These are phyloP conservation scores for Trachelus tabidus DNA, from an alignment of 2,888 invertebrate genomes.

Conservation along the genomic window DNA sequence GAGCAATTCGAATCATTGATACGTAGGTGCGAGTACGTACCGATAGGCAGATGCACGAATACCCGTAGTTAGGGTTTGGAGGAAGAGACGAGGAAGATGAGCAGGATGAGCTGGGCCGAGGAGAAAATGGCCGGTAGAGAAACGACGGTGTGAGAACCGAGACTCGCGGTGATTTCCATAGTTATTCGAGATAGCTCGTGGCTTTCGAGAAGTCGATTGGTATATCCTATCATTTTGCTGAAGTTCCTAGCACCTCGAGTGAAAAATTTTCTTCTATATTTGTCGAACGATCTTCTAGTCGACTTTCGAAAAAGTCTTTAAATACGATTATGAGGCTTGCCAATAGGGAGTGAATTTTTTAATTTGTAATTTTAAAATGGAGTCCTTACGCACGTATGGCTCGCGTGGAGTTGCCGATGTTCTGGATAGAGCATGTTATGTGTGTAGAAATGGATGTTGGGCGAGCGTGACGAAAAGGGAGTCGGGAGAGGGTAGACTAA, in stretches of 20 bases:
- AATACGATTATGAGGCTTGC: too few species aligned
- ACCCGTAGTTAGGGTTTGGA: not conserved
- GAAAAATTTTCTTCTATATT: not conserved
- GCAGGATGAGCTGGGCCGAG: conserved; percentile 27
- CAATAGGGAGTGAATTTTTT: not conserved
- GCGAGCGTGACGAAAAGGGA: not conserved
- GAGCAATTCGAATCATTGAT: not conserved
- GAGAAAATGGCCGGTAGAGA: conserved; percentile 12
- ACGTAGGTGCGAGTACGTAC: not conserved
- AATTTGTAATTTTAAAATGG: not conserved
- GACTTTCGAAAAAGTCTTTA: too few species aligned
- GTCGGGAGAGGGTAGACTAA: not conserved
- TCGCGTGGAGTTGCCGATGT: not conserved
- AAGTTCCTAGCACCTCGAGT: not conserved
- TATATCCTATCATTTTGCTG: conserved; percentile 46
- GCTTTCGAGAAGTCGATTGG: conserved; percentile 29
- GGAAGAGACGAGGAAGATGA: not conserved
- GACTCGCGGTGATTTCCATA: conserved; percentile 56
- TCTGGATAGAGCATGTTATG: not conserved
- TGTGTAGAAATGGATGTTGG: not conserved
- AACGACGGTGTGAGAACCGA: conserved; percentile 57
- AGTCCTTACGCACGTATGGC: not conserved
- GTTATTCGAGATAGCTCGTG: conserved; percentile 54
- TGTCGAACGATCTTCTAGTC: too few species aligned
- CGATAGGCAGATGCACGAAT: not conserved